Conservation (phyloP, 2,113 vertebrate species). For the Archocentrus centrarchus region DNA sequence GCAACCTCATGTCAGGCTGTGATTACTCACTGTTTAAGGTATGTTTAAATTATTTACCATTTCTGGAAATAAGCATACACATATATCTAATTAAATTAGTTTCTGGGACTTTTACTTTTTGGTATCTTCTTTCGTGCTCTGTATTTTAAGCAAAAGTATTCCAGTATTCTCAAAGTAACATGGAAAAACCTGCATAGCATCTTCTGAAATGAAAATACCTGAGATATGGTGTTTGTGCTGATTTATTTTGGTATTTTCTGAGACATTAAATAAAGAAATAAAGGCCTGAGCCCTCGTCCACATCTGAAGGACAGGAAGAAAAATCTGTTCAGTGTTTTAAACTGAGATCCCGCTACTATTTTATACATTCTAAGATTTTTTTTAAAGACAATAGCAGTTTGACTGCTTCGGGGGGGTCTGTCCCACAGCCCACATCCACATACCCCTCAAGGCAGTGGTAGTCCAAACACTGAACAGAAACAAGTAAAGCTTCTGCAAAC, state of each 20-base stretch:
- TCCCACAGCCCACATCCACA: background rate
- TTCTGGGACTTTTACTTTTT: background rate
- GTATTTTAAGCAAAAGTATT: rapidly evolving
- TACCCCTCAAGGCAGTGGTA: background rate
- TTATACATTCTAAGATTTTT: background rate
- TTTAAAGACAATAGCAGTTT: background rate
- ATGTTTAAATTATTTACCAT: constrained; percentile 18
- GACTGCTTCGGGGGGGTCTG: background rate
- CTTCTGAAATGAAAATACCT: background rate
- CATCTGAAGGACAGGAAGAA: background rate
- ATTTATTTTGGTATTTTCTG: background rate
- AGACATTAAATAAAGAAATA: background rate
- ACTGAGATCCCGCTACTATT: background rate
- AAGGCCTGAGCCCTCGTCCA: background rate
- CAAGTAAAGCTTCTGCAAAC: background rate
- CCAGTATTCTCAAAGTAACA: background rate
- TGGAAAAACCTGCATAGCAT: background rate
- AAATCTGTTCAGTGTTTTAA: background rate
- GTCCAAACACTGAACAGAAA: background rate
- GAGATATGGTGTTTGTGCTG: background rate
- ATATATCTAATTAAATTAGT: background rate
- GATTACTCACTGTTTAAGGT: constrained; percentile 99
- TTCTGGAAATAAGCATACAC: background rate
- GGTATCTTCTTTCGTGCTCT: background rate
- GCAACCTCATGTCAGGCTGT: constrained; percentile 98